Evolutionary conservation across 2,888 invertebrate species (phyloP), one percentile per base, ranked within the genome.

Genomic region (Dynastes hyllus): DNA sequence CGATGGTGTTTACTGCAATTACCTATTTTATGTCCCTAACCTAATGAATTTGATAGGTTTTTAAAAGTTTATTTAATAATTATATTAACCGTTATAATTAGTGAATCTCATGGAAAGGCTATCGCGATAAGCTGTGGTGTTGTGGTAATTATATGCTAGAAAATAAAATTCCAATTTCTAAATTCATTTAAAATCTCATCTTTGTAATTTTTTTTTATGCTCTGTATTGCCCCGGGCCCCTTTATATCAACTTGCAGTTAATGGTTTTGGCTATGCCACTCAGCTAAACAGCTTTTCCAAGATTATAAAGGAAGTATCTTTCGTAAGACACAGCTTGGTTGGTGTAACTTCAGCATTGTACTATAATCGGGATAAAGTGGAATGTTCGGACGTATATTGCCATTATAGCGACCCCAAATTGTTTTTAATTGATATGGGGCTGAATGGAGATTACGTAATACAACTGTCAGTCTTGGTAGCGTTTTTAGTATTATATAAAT

Each of bases 11-110:
- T 29, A 61, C 61, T 1, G 45, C 61, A 45, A n/a, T 75, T 37
- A 63, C 73, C 2, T 75, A 75, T 58, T 61, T 61, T n/a, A 61
- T 75, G 73, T 40, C 58, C 5, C 73, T n/a, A 75, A 75, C 73
- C 73, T 1, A 45, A 61, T 13, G 73, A 75, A 61, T 3, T 58
- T 27, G 73, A 75, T 13, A 75, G 73, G 13, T 75, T 75, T 40
- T 1, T 75, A 13, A 75, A 75, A 45, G 58, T 75, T 6, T 75
- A 40, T 75, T 16, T 75, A 27, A 63, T 75, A 22, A 2, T 75
- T 13, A 75, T 75, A 9, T 4, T 75, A 50, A 61, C 73, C 4
- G 61, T 75, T 9, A 75, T 75, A 22, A 63, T 75, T 6, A 75
- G 73, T 8, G 73, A 75, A 45, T 45, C 73, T 45, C 73, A 75